Conservation (phyloP, 2,888 invertebrate species). For the Hypsopygia costalis region DNA sequence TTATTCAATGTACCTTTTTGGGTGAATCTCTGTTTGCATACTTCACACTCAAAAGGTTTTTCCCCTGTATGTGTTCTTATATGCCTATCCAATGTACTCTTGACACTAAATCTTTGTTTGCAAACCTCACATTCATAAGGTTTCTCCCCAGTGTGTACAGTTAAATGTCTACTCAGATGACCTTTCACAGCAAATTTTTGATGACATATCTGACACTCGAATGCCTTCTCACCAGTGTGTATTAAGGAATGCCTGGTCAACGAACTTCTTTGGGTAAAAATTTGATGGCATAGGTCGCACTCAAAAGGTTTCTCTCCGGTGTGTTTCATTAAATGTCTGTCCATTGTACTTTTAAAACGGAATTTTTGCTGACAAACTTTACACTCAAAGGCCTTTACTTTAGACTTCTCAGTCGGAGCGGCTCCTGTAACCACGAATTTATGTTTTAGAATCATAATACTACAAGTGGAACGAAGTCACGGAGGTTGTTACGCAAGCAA, state of each 20-base stretch:
- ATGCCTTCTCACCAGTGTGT: constrained; percentile 2
- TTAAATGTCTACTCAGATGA: constrained; percentile 2
- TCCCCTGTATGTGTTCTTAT: not conserved
- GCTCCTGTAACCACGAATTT: too few relatives aligned
- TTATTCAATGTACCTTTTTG: not conserved
- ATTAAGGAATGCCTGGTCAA: too few relatives aligned
- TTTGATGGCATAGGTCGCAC: constrained; percentile 4
- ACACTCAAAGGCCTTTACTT: too few relatives aligned
- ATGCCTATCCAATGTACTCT: not conserved
- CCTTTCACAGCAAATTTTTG: constrained; percentile 5
- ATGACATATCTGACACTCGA: constrained; percentile 2
- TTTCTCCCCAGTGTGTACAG: not conserved
- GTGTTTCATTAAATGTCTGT: constrained; percentile 1
- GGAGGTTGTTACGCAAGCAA: too few relatives aligned
- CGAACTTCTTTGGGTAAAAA: not conserved
- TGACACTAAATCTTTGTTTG: not conserved
- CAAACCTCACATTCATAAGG: constrained; percentile 1
- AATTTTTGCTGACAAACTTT: constrained; percentile 2
- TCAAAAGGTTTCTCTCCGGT: constrained; percentile 7
- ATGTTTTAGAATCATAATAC: too few relatives aligned
- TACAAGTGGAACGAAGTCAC: too few relatives aligned
- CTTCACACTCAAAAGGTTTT: constrained; percentile 3
- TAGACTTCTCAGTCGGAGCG: too few relatives aligned
- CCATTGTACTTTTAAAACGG: not conserved
- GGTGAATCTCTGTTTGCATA: not conserved